Evolutionary conservation across 2,113 vertebrate genomes (phyloP).

Genomic region (Rissa tridactyla): DNA sequence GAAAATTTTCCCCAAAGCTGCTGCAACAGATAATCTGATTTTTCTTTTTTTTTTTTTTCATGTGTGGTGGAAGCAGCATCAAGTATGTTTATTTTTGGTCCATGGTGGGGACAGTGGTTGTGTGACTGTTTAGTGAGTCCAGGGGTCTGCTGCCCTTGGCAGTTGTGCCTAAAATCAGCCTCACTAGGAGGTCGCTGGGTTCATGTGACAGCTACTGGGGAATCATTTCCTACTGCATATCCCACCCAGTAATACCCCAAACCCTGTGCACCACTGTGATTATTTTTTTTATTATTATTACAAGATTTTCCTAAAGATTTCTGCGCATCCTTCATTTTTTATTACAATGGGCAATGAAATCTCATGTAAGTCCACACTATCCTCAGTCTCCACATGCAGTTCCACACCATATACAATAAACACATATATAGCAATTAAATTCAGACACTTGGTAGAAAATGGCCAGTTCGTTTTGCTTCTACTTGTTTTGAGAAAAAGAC

Average conservation of each 20-base stretch:
- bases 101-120: background rate
- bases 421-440: background rate
- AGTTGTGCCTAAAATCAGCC: background rate
- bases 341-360: background rate
- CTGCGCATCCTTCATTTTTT: background rate
- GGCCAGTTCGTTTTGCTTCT: background rate
- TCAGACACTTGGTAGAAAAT: background rate
- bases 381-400: background rate
- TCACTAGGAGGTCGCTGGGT: background rate
- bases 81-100: rapidly evolving
- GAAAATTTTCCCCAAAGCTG: background rate
- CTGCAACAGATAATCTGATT: background rate
- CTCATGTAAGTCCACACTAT: background rate
- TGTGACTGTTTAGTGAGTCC: background rate
- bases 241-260: background rate
- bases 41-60: background rate
- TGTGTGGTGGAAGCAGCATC: background rate
- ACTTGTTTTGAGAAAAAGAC: constrained; percentile 7
- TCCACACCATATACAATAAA: background rate
- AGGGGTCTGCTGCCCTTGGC: background rate
- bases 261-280: background rate
- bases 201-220: background rate
- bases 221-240: background rate
- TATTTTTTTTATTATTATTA: background rate
- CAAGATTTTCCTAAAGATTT: background rate